phyloP scores from a whole-genome alignment of 2,888 invertebrate species.

The Eurois occulta region DNA sequence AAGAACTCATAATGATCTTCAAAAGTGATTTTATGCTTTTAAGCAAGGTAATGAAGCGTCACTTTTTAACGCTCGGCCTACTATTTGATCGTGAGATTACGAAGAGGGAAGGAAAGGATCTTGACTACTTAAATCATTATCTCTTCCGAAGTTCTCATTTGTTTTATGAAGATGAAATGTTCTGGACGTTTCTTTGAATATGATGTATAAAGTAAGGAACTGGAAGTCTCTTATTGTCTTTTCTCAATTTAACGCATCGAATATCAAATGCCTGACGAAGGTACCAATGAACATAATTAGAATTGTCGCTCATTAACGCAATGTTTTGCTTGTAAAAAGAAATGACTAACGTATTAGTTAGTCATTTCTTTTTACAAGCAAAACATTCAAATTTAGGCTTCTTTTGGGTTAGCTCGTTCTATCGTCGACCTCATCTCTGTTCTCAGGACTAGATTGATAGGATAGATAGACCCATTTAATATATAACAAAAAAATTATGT shows the following conservation, averaged over 20 bases:
- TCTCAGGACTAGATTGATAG: too few relatives aligned
- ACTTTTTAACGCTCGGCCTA: constrained; percentile 57
- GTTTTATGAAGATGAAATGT: constrained; percentile 23
- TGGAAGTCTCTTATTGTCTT: neutral
- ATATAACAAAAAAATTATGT: too few relatives aligned
- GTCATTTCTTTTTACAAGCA: too few relatives aligned
- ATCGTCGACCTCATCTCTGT: too few relatives aligned
- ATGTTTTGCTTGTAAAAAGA: neutral
- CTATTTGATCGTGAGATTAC: constrained; percentile 21
- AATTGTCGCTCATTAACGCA: neutral
- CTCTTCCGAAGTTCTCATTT: constrained; percentile 22
- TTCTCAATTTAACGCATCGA: neutral
- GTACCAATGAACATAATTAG: neutral
- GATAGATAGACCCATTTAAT: too few relatives aligned
- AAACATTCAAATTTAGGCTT: too few relatives aligned
- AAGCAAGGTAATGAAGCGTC: constrained; percentile 60
- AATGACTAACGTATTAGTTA: too few relatives aligned
- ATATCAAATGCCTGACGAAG: neutral
- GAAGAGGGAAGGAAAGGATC: constrained; percentile 20
- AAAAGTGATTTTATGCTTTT: constrained; percentile 61
- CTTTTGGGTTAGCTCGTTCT: too few relatives aligned
- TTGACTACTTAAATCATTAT: constrained; percentile 35
- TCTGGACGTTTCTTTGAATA: neutral
- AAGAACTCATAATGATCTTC: constrained; percentile 55
- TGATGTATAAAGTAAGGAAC: neutral